phyloP scores from a whole-genome alignment of 2,888 invertebrate species.

The Pristionchus japonicus region DNA sequence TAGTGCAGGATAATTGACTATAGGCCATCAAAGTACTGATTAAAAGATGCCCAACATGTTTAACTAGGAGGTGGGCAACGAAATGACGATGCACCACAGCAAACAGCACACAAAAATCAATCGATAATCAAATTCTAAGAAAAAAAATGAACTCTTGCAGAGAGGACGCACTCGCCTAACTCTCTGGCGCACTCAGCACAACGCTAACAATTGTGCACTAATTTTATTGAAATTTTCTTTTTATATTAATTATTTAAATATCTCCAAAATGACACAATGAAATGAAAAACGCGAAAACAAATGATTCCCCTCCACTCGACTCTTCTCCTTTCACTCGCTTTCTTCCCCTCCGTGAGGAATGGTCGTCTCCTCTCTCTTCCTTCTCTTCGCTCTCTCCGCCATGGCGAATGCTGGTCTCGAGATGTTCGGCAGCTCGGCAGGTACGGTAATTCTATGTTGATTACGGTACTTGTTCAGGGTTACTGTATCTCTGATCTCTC shows the following conservation, averaged over 20 bases:
- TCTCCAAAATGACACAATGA: too few relatives aligned
- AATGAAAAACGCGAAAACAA: not conserved
- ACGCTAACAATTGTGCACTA: not conserved
- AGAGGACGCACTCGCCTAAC: not conserved
- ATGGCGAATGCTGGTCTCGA: not conserved
- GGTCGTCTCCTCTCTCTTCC: not conserved
- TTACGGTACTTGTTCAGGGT: not conserved
- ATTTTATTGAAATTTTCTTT: not conserved
- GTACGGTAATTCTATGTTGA: not conserved
- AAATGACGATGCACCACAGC: not conserved
- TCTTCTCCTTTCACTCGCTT: constrained; percentile 4
- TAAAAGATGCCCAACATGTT: not conserved
- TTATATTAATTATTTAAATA: not conserved
- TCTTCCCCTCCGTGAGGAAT: not conserved
- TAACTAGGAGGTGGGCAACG: not conserved
- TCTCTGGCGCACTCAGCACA: not conserved
- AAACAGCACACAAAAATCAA: not conserved
- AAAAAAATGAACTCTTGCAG: not conserved
- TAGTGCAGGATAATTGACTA: not conserved
- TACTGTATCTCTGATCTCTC: not conserved
- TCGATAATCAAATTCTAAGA: not conserved
- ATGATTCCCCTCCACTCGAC: not conserved
- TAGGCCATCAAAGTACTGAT: not conserved
- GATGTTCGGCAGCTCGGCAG: not conserved
- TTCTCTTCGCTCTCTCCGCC: not conserved